Percentiles rank a stretch among this genome's conserved stretches.
phyloP scores from a whole-genome alignment of 2,888 invertebrate genomes.

The Agrochola lota region DNA sequence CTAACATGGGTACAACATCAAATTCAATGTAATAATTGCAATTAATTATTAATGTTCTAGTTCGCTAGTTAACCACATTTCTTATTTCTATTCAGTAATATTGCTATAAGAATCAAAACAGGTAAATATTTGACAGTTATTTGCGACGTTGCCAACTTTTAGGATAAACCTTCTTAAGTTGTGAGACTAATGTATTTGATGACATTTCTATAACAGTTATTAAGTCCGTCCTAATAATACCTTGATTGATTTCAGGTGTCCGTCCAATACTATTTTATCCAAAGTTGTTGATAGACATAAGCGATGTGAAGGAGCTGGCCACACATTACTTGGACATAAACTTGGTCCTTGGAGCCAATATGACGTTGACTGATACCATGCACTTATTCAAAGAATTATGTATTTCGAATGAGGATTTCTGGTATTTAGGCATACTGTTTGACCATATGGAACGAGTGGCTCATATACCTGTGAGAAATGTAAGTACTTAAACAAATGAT shows the following conservation, averaged over 20 bases:
- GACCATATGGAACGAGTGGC: conserved; percentile 90
- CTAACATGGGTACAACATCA: too few relatives aligned
- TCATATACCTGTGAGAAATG: conserved; percentile 91
- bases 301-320: conserved; percentile 73
- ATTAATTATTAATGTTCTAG: too few relatives aligned
- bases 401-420: conserved; percentile 82
- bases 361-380: conserved; percentile 88
- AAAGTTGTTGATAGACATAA: conserved; percentile 74
- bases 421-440: conserved; percentile 86
- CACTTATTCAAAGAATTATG: conserved; percentile 81
- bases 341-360: conserved; percentile 88
- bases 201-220: neutral
- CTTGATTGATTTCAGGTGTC: conserved; percentile 73
- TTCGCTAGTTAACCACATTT: too few relatives aligned
- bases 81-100: too few relatives aligned
- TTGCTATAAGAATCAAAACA: too few relatives aligned
- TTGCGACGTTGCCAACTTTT: too few relatives aligned
- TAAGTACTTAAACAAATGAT: conserved; percentile 71
- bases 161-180: too few relatives aligned
- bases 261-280: conserved; percentile 76
- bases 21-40: too few relatives aligned
- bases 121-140: too few relatives aligned
- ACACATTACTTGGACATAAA: conserved; percentile 75
- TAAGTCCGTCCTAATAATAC: neutral
- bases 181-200: neutral